phyloP scores from a whole-genome alignment of 2,113 vertebrate genomes.

The Nicator chloris region DNA sequence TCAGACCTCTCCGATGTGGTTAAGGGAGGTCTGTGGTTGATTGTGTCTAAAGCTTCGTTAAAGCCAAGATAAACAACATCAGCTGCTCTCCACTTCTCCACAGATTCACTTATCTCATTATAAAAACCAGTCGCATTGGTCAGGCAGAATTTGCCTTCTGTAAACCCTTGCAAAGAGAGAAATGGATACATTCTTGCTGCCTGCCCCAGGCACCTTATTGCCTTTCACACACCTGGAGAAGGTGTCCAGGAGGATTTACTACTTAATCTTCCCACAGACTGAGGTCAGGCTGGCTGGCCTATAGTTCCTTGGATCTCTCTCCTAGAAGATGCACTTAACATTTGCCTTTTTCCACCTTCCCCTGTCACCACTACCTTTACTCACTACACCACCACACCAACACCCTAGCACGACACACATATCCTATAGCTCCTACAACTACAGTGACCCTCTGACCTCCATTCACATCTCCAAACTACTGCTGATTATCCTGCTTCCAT shows the following conservation, averaged over 20 bases:
- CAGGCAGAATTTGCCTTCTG: neutral
- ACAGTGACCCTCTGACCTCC: neutral
- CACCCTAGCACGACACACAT: neutral
- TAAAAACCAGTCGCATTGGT: neutral
- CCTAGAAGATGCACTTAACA: neutral
- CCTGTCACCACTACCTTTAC: neutral
- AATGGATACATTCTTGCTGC: neutral
- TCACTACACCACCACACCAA: neutral
- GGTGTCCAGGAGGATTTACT: neutral
- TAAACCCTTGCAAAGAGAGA: neutral
- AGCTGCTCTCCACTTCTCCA: neutral
- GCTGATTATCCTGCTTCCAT: neutral
- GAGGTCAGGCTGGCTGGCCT: neutral
- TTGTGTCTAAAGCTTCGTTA: neutral
- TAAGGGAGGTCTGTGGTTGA: neutral
- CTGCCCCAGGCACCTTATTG: neutral
- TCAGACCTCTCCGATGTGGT: neutral
- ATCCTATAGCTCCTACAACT: neutral
- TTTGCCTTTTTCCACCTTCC: neutral
- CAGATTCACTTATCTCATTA: neutral
- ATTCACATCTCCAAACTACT: neutral
- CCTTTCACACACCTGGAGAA: neutral
- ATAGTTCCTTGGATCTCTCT: neutral
- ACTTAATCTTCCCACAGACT: neutral
- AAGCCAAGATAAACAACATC: neutral